Percentiles rank a stretch among this genome's conserved stretches.
Evolutionary conservation across 2,888 invertebrate species (phyloP).

Genomic region (Eudasyphora cyanicolor): DNA sequence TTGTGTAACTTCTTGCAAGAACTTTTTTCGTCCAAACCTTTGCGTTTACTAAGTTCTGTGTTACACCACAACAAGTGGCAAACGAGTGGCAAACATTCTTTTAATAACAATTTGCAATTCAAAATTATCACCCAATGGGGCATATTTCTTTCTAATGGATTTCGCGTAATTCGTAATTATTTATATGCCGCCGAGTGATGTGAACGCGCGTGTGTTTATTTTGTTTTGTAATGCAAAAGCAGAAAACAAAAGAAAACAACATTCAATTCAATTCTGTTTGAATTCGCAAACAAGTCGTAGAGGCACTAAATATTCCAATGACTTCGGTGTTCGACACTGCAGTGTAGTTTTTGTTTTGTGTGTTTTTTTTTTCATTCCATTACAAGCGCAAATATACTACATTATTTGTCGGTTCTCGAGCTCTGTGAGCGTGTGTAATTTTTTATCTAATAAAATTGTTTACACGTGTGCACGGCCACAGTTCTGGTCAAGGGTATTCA

Average conservation of each 20-base stretch:
- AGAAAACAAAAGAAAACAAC: not conserved
- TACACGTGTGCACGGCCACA: conserved; percentile 24
- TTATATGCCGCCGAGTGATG: not conserved
- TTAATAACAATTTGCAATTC: not conserved
- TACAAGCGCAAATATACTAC: not conserved
- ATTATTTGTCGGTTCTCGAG: not conserved
- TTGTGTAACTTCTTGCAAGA: too few relatives aligned
- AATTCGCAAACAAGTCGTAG: not conserved
- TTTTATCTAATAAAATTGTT: conserved; percentile 14
- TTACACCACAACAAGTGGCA: too few relatives aligned
- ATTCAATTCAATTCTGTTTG: too few relatives aligned
- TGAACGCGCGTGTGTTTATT: not conserved
- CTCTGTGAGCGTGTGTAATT: not conserved
- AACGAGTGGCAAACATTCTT: too few relatives aligned
- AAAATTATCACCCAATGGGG: not conserved
- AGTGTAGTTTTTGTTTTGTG: not conserved
- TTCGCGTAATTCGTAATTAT: conserved; percentile 1
- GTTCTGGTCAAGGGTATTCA: not conserved
- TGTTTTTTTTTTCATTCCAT: not conserved
- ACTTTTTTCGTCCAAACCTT: too few relatives aligned
- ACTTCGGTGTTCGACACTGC: not conserved
- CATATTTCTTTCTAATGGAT: not conserved
- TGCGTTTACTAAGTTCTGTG: too few relatives aligned
- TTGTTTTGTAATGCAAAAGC: not conserved
- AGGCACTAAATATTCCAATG: conserved; percentile 13